Conservation (phyloP, 2,113 vertebrate species). For the Mesocricetus auratus region DNA sequence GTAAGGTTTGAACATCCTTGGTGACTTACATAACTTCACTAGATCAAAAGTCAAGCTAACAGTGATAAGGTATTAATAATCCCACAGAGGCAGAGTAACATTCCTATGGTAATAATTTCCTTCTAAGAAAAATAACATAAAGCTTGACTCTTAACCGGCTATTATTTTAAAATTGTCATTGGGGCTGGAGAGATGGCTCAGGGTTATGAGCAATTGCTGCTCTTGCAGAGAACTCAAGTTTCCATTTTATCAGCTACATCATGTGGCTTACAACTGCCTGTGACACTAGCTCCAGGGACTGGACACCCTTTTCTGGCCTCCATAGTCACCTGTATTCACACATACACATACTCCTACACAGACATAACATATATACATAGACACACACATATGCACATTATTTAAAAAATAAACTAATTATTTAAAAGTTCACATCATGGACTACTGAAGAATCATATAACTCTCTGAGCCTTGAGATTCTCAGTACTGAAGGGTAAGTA, state of each 20-base stretch:
- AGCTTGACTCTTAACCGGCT: conserved; percentile 29
- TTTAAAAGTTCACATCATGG: conserved; percentile 28
- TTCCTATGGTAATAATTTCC: conserved; percentile 59
- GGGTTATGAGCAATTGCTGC: neutral
- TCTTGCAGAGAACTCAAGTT: neutral
- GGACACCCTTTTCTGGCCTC: no score
- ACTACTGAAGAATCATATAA: neutral
- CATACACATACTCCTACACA: no score
- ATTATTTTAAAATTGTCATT: neutral
- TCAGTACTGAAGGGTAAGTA: neutral
- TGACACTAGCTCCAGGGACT: neutral
- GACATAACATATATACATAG: neutral
- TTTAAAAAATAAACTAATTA: conserved; percentile 38
- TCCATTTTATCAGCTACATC: neutral
- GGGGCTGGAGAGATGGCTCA: neutral
- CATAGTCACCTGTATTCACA: neutral
- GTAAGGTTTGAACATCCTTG: conserved; percentile 57
- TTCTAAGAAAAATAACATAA: conserved; percentile 54
- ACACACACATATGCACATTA: neutral
- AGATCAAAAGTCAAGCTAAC: conserved; percentile 53
- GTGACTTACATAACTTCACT: conserved; percentile 67
- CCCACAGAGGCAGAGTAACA: conserved; percentile 40
- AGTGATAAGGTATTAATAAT: conserved; percentile 68
- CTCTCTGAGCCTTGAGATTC: neutral
- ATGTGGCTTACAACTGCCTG: neutral